Evolutionary conservation across 2,797 vertebrate genomes (phyloP).

Genomic region (Chanos chanos): DNA sequence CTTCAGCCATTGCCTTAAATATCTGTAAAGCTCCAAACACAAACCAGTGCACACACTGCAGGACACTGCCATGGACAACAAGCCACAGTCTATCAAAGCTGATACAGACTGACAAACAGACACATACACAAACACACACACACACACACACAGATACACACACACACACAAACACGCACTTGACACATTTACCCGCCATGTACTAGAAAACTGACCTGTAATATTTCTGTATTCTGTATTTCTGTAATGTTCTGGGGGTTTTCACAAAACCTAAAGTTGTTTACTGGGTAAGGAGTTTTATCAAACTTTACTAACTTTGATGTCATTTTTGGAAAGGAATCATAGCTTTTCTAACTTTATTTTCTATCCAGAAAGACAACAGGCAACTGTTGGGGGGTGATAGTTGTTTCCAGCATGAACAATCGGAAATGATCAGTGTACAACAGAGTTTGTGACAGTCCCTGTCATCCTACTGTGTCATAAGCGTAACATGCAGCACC

Average conservation of each 20-base stretch:
- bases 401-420: constrained; percentile 45
- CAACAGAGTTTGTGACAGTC: constrained; percentile 55
- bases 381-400: constrained; percentile 21
- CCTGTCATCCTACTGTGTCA: constrained; percentile 44
- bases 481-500: constrained; percentile 43
- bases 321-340: too few species aligned
- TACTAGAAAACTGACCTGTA: too few species aligned
- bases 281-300: too few species aligned
- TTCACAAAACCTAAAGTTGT: too few species aligned
- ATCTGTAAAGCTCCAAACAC: background rate
- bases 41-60: background rate
- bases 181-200: too few species aligned
- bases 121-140: background rate
- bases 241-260: too few species aligned
- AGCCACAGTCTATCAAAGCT: background rate
- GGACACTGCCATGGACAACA: background rate
- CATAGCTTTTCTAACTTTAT: background rate
- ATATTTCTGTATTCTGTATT: too few species aligned
- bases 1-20: constrained; percentile 26
- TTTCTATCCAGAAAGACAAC: constrained; percentile 16
- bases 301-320: too few species aligned
- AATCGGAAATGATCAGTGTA: constrained; percentile 54
- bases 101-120: background rate
- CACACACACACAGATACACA: background rate
- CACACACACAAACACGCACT: background rate